These are phyloP conservation scores for Zingel zingel DNA, from an alignment of 2,113 vertebrate species.

Conservation along the genomic window DNA sequence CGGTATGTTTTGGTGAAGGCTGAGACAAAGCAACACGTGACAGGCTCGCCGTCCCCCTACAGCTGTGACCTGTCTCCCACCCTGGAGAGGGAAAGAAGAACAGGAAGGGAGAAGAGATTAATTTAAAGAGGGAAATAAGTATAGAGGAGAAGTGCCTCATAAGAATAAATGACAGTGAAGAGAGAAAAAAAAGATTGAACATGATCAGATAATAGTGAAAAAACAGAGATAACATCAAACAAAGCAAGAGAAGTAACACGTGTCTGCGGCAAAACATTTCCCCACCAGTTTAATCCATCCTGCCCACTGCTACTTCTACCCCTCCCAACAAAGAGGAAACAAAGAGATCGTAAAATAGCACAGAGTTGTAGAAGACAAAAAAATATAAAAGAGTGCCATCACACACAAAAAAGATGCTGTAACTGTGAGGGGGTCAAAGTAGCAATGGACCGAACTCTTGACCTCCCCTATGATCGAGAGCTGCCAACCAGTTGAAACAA, in stretches of 20 bases:
- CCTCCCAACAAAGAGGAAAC: conserved; percentile 64
- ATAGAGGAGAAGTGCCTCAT: not conserved
- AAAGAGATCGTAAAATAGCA: conserved; percentile 79
- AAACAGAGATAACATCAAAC: not conserved
- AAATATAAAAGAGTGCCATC: conserved; percentile 66
- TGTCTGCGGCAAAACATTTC: conserved; percentile 26
- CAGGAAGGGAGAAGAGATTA: conserved; percentile 47
- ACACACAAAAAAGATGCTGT: conserved; percentile 62
- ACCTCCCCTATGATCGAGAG: conserved; percentile 69
- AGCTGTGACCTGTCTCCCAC: conserved; percentile 84
- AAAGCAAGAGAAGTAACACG: conserved; percentile 3
- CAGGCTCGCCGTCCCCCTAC: conserved; percentile 74
- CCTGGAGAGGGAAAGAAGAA: conserved; percentile 57
- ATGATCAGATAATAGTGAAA: not conserved
- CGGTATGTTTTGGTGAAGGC: conserved; percentile 75
- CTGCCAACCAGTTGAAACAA: conserved; percentile 76
- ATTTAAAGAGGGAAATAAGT: conserved; percentile 29
- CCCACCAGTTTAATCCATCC: conserved; percentile 29
- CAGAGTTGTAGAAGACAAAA: conserved; percentile 74
- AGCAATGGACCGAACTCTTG: conserved; percentile 80
- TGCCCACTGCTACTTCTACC: conserved; percentile 49
- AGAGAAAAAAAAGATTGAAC: not conserved
- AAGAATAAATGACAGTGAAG: not conserved
- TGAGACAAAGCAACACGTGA: conserved; percentile 80
- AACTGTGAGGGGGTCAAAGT: conserved; percentile 74